phyloP scores from a whole-genome alignment of 2,888 invertebrate genomes.

The Clepsis dumicolana region DNA sequence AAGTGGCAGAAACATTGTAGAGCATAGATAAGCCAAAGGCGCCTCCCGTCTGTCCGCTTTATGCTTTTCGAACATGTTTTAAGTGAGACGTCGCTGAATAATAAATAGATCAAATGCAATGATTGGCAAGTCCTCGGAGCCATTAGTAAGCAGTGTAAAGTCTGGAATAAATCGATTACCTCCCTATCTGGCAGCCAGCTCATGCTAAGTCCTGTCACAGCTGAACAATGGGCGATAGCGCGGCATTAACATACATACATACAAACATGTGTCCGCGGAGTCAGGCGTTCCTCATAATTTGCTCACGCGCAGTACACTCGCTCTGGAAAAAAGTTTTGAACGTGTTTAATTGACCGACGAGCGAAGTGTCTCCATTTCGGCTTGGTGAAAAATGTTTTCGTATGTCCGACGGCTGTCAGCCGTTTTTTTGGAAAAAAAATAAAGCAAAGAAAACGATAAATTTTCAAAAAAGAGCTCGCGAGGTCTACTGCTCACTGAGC shows the following conservation, averaged over 20 bases:
- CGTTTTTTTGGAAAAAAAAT: no score
- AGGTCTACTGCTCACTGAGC: no score
- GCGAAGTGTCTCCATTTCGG: no score
- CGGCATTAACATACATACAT: slow-evolving; percentile 29
- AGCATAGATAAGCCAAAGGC: no score
- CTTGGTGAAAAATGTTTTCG: no score
- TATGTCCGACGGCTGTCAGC: no score
- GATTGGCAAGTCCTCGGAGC: background rate
- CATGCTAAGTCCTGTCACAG: background rate
- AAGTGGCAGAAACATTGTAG: no score
- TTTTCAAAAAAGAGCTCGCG: no score
- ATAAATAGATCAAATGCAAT: background rate
- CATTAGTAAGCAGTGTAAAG: background rate
- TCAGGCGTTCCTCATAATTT: slow-evolving; percentile 13
- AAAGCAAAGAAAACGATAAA: no score
- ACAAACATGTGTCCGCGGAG: slow-evolving; percentile 28
- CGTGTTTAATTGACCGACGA: no score
- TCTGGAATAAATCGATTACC: background rate
- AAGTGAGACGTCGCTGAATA: background rate
- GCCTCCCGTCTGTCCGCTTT: no score
- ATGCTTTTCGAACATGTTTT: no score
- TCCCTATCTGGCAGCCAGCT: background rate
- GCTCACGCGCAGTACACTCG: slow-evolving; percentile 27
- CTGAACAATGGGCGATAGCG: slow-evolving; percentile 27
- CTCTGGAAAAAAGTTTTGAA: background rate